Conservation (phyloP, 1,140 invertebrate species). For the Polypedilum vanderplanki region DNA sequence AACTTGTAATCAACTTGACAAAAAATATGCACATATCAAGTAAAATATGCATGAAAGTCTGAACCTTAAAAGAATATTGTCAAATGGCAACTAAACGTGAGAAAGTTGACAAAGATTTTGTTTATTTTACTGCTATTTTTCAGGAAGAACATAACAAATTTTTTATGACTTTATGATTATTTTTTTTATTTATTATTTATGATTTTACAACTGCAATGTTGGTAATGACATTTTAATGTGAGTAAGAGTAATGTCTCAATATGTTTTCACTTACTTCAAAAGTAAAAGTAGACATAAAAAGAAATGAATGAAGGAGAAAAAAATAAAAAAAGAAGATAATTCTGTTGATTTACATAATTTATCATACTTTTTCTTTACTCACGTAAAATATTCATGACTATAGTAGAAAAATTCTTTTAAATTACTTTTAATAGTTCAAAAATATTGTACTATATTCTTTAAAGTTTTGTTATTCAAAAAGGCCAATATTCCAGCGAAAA, state of each 20-base stretch:
- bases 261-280: background rate
- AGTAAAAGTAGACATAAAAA: background rate
- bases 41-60: too few species aligned
- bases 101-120: background rate
- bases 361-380: background rate
- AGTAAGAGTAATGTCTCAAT: background rate
- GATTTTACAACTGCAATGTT: background rate
- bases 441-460: too few species aligned
- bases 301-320: background rate
- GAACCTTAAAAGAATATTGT: background rate
- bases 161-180: background rate
- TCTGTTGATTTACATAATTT: constrained; percentile 6
- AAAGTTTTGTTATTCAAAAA: too few species aligned
- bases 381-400: too few species aligned
- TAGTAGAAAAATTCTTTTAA: too few species aligned
- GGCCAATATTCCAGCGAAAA: too few species aligned
- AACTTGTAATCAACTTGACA: too few species aligned
- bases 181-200: too few species aligned
- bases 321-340: background rate
- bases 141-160: background rate
- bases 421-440: too few species aligned
- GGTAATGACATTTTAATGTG: constrained; percentile 6
- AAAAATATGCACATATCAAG: too few species aligned
- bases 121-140: background rate
- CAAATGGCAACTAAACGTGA: background rate